Base-by-base conservation (phyloP, 2,888 invertebrate genomes). In the Limenitis camilla region DNA sequence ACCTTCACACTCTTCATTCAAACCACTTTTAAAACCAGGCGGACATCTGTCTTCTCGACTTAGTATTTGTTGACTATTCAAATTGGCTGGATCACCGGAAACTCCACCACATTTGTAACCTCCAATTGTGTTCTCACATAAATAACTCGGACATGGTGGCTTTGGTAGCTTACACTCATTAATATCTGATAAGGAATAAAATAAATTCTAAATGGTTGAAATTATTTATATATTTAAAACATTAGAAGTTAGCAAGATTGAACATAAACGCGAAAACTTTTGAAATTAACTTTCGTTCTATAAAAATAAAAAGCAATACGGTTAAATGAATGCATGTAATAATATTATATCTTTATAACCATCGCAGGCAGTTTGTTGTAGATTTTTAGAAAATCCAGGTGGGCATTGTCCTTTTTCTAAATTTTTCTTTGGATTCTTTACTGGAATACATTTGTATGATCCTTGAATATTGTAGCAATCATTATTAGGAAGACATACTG, bases 111-210 rank as follows among this genome's bases (percentile, higher is more conserved):
- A 89, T 47, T 76, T 81, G 68, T 82, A 89, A 0, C 80, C 84
- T 1, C 89, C 89, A 0, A 88, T 69, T 0, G 86, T 86, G 52
- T 89, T 89, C 62, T 83, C 79, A 45, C 88, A 89, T 0, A 80
- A 58, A 43, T 78, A 79, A 0, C 62, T 38, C 0, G 83, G 79
- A 48, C 88, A 88, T 0, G 87, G 86, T 0, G 88, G 84, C n/a
- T 67, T 69, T 0, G 76, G 73, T 0, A 85, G 66, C 1, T 66
- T 62, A 44, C 98, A 98, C 79, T 98, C 98, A 72, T 98, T 92
- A 41, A 98, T 91, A 73, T 99, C 99, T 84, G 64, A 1, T 64
- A 61, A 30, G 28, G 30, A 44, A 38, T 28, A 38, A 29, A 31
- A 28, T 32, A 38, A 35, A 43, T 27, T 30, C 9, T 10, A 27